These are phyloP conservation scores for Andricus curvator DNA, from an alignment of 2,888 invertebrate genomes.

Conservation along the genomic window DNA sequence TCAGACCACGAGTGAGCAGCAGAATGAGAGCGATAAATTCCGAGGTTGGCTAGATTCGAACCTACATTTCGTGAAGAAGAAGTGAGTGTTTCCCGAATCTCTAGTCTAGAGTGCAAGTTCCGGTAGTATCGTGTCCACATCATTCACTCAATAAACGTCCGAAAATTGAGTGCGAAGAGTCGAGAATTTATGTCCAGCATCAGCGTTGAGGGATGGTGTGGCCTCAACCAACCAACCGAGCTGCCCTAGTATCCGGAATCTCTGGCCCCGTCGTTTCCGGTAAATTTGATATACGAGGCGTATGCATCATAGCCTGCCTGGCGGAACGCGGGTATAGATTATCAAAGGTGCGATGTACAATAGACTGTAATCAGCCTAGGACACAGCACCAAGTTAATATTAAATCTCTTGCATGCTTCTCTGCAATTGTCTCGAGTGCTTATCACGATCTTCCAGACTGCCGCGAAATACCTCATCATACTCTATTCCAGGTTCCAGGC, in stretches of 20 bases:
- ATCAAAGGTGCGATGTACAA: slow-evolving; percentile 71
- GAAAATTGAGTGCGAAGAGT: slow-evolving; percentile 39
- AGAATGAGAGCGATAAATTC: slow-evolving; percentile 29
- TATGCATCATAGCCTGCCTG: slow-evolving; percentile 62
- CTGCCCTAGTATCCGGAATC: slow-evolving; percentile 45
- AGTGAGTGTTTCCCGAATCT: slow-evolving; percentile 23
- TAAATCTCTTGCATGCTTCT: slow-evolving; percentile 65
- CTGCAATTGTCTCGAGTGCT: slow-evolving; percentile 68
- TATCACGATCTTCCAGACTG: slow-evolving; percentile 62
- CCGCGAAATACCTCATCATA: slow-evolving; percentile 6
- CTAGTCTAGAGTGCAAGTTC: slow-evolving; percentile 7
- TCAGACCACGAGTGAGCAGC: slow-evolving; percentile 24
- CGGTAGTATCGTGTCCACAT: slow-evolving; percentile 27
- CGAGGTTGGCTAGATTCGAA: slow-evolving; percentile 8
- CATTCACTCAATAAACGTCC: slow-evolving; percentile 39
- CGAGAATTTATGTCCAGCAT: slow-evolving; percentile 25
- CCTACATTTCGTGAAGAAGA: not conserved
- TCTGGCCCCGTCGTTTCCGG: slow-evolving; percentile 61
- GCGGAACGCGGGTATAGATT: slow-evolving; percentile 66
- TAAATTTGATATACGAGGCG: slow-evolving; percentile 70
- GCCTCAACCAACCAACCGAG: slow-evolving; percentile 17
- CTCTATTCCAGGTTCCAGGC: no score
- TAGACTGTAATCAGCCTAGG: slow-evolving; percentile 72
- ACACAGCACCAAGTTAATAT: slow-evolving; percentile 66
- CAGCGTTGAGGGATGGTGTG: slow-evolving; percentile 26